Percentiles rank a stretch among this genome's conserved stretches.
Conservation (phyloP, 2,113 vertebrate species). For the Rostratula benghalensis region DNA sequence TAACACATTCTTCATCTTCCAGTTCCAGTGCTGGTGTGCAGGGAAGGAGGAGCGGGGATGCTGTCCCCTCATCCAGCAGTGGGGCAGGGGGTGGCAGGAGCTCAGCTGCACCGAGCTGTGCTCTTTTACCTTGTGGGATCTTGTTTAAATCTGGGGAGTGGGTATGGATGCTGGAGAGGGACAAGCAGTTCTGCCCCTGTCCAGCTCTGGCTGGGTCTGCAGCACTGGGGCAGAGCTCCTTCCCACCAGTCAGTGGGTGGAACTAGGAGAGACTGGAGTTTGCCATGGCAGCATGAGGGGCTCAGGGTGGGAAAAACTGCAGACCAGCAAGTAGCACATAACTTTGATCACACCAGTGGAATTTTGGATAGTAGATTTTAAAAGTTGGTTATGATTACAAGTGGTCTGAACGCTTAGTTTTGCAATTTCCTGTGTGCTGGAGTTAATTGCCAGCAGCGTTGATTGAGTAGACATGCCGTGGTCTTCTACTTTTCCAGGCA, state of each 20-base stretch:
- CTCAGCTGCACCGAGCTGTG: neutral
- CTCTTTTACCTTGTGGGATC: neutral
- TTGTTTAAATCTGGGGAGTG: neutral
- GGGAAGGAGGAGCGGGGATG: neutral
- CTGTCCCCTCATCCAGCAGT: neutral
- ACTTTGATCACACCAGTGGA: neutral
- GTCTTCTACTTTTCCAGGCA: neutral
- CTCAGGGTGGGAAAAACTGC: neutral
- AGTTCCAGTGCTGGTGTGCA: neutral
- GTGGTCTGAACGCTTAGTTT: neutral
- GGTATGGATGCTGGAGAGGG: neutral
- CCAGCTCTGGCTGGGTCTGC: neutral
- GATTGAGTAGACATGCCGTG: neutral
- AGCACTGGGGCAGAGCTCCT: neutral
- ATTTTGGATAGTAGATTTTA: neutral
- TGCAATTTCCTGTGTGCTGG: neutral
- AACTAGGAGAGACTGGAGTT: neutral
- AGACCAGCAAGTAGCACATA: neutral
- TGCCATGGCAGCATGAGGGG: fast-evolving
- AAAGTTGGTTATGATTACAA: neutral
- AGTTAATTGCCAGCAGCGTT: neutral
- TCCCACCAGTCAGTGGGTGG: neutral
- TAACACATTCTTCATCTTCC: neutral
- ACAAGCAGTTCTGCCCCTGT: neutral
- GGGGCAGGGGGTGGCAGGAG: neutral